phyloP scores from a whole-genome alignment of 1,140 invertebrate genomes.

The Odontomachus brunneus region DNA sequence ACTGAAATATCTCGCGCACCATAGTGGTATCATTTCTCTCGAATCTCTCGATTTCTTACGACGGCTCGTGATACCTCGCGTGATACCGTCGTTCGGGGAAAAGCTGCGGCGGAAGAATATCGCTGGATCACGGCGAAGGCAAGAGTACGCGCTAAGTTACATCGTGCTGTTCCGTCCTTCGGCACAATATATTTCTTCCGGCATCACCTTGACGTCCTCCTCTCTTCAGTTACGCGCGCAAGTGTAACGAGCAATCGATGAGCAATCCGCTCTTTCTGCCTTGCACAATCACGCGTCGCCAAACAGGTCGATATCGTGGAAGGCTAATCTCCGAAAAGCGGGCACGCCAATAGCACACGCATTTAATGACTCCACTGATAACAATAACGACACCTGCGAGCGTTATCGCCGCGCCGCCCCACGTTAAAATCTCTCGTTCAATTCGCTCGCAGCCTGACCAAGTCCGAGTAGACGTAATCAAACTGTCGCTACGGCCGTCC shows the following conservation, averaged over 20 bases:
- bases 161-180: too few species aligned
- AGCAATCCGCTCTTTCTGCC: background rate
- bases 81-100: background rate
- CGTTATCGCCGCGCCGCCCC: background rate
- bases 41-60: constrained; percentile 11
- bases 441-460: constrained; percentile 19
- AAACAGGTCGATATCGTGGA: constrained; percentile 9
- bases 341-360: constrained; percentile 29
- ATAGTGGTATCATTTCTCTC: background rate
- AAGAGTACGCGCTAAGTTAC: too few species aligned
- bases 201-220: background rate
- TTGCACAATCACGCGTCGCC: background rate
- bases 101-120: background rate
- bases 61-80: background rate
- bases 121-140: too few species aligned
- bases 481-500: constrained; percentile 22
- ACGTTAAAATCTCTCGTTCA: constrained; percentile 22
- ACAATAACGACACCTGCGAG: constrained; percentile 23
- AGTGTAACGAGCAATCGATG: constrained; percentile 30
- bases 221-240: background rate
- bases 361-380: constrained; percentile 39
- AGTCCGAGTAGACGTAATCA: constrained; percentile 46
- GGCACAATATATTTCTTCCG: too few species aligned
- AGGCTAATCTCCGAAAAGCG: constrained; percentile 42
- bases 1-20: background rate